phyloP scores from a whole-genome alignment of 2,888 invertebrate genomes.

The Sphaeridia pumilis region DNA sequence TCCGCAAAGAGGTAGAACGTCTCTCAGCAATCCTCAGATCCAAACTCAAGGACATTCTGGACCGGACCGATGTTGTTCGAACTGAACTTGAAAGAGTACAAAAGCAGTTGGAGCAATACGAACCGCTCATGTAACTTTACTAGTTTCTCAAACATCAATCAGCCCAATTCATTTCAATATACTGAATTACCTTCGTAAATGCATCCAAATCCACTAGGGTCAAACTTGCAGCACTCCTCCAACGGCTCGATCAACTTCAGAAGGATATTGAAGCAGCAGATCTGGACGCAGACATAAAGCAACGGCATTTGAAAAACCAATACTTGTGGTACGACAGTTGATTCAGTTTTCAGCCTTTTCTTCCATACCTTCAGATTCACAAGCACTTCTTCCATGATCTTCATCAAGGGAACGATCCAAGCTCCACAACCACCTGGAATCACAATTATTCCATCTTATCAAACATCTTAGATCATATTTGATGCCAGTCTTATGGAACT shows the following conservation, averaged over 20 bases:
- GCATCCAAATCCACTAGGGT: conserved; percentile 13
- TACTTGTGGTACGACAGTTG: conserved; percentile 22
- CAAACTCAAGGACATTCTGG: conserved; percentile 17
- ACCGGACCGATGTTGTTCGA: conserved; percentile 20
- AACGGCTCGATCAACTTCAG: conserved; percentile 22
- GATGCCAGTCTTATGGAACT: conserved; percentile 32
- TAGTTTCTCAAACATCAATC: background rate
- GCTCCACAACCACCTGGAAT: conserved; percentile 31
- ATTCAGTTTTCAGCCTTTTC: background rate
- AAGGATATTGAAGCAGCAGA: conserved; percentile 30
- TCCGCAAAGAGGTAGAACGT: conserved; percentile 23
- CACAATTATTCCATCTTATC: conserved; percentile 26
- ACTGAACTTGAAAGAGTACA: conserved; percentile 18
- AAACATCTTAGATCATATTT: conserved; percentile 24
- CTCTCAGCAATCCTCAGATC: conserved; percentile 20
- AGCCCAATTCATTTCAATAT: background rate
- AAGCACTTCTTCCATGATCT: background rate
- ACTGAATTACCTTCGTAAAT: background rate
- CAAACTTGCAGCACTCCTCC: conserved; percentile 25
- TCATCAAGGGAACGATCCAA: conserved; percentile 25
- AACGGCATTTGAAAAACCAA: conserved; percentile 32
- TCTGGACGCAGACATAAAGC: conserved; percentile 30
- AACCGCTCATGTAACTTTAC: conserved; percentile 25
- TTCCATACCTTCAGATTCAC: background rate
- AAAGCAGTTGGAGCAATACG: conserved; percentile 24